phyloP scores from a whole-genome alignment of 2,113 vertebrate genomes.

The Hucho hucho region DNA sequence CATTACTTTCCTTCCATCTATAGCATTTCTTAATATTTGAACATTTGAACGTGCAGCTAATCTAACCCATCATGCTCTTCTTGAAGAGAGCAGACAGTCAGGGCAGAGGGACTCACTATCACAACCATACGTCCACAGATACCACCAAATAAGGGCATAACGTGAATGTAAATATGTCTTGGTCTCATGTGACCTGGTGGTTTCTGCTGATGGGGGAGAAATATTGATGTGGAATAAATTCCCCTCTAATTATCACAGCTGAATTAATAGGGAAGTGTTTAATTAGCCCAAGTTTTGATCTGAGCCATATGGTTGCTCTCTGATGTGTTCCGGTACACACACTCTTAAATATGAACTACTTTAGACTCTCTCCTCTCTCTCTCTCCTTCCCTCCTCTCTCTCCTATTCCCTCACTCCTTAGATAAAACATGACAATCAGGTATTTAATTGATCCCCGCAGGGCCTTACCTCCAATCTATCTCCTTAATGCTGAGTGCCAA shows the following conservation, averaged over 20 bases:
- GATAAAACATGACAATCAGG: not conserved
- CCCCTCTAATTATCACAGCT: constrained; percentile 66
- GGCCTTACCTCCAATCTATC: too few relatives aligned
- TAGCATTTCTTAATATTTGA: not conserved
- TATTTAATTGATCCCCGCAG: not conserved
- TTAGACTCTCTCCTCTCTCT: not conserved
- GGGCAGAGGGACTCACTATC: not conserved
- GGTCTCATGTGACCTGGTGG: constrained; percentile 39
- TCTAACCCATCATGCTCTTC: constrained; percentile 20
- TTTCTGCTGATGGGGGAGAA: constrained; percentile 67
- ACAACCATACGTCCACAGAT: not conserved
- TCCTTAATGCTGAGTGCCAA: too few relatives aligned
- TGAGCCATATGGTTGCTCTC: constrained; percentile 60
- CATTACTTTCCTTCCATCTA: too few relatives aligned
- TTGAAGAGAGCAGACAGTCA: not conserved
- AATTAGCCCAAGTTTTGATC: constrained; percentile 68
- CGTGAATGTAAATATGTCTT: constrained; percentile 2
- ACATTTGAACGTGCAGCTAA: not conserved
- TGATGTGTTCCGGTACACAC: constrained; percentile 49
- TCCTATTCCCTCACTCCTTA: not conserved
- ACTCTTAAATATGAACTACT: constrained; percentile 54
- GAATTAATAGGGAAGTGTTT: constrained; percentile 71
- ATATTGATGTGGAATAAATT: constrained; percentile 71
- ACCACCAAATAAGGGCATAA: not conserved
- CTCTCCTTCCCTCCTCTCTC: too few relatives aligned